Percentiles rank a stretch among this genome's conserved stretches.
These are phyloP conservation scores for Nerophis ophidion DNA, from an alignment of 2,113 vertebrate genomes.

Conservation along the genomic window DNA sequence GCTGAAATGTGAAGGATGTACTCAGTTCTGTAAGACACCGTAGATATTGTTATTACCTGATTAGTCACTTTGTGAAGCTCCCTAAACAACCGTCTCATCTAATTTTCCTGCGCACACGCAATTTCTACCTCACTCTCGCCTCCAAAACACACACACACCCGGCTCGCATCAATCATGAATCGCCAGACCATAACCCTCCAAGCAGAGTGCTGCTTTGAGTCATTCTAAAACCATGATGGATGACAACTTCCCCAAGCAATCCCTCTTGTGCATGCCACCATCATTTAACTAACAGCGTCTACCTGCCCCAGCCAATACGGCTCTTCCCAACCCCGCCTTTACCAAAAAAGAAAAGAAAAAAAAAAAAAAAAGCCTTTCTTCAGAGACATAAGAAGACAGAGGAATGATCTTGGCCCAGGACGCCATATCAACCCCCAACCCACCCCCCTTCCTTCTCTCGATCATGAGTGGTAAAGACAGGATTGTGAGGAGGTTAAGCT, in stretches of 20 bases:
- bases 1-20: too few relatives aligned
- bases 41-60: constrained; percentile 25
- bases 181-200: constrained; percentile 66
- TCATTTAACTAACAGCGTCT: constrained; percentile 71
- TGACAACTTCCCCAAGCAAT: constrained; percentile 73
- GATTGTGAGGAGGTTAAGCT: constrained; percentile 54
- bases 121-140: constrained; percentile 25
- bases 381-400: constrained; percentile 41
- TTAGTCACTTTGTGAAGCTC: constrained; percentile 18
- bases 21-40: neutral
- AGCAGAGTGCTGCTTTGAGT: constrained; percentile 62
- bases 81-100: neutral
- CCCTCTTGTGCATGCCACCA: constrained; percentile 61
- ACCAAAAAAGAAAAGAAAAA: neutral
- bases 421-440: constrained; percentile 8
- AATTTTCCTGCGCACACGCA: constrained; percentile 7
- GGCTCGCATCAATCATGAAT: constrained; percentile 62
- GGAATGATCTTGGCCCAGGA: constrained; percentile 42
- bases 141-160: constrained; percentile 37
- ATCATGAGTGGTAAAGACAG: constrained; percentile 25
- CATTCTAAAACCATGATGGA: constrained; percentile 75
- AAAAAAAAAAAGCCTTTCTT: constrained; percentile 7
- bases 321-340: constrained; percentile 24
- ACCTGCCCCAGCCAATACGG: constrained; percentile 51
- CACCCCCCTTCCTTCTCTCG: constrained; percentile 7